Evolutionary conservation across 2,888 invertebrate genomes (phyloP).

Genomic region (Incurvaria masculella): DNA sequence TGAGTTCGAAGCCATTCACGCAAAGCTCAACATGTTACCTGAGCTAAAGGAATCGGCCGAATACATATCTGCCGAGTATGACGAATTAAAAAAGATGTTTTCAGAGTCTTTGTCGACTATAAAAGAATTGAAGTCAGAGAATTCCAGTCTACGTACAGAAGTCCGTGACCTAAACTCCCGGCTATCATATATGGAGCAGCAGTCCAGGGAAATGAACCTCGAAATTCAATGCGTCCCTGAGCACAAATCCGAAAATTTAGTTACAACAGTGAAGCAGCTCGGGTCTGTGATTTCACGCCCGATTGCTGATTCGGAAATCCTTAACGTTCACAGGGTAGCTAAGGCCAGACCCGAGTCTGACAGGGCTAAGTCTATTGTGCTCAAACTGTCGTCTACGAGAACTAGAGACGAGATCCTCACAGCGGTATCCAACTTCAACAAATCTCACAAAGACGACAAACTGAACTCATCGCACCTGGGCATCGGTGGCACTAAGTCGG

Average conservation of each 20-base stretch:
- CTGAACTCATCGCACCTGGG: too few species aligned
- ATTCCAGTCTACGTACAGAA: slow-evolving; percentile 6
- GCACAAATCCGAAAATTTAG: slow-evolving; percentile 15
- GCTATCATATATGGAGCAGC: slow-evolving; percentile 13
- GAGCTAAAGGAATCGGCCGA: background rate
- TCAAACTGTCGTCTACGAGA: too few species aligned
- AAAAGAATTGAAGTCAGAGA: slow-evolving; percentile 5
- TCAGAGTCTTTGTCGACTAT: background rate
- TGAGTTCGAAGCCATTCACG: background rate
- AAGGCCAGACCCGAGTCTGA: too few species aligned
- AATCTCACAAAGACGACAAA: too few species aligned
- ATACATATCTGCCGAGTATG: slow-evolving; percentile 3
- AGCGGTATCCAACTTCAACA: too few species aligned
- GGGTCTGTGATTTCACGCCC: background rate
- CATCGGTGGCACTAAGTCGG: too few species aligned
- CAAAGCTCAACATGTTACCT: background rate
- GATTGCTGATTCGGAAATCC: too few species aligned
- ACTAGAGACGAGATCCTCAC: too few species aligned
- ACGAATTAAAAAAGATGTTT: slow-evolving; percentile 1
- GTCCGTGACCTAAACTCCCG: slow-evolving; percentile 5
- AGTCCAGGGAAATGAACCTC: slow-evolving; percentile 13
- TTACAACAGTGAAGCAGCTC: slow-evolving; percentile 12
- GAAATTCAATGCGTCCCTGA: slow-evolving; percentile 18
- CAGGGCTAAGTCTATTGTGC: too few species aligned
- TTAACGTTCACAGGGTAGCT: too few species aligned